Percentiles rank a stretch among this genome's conserved stretches.
phyloP scores from a whole-genome alignment of 2,113 vertebrate species.

The Scortum barcoo region DNA sequence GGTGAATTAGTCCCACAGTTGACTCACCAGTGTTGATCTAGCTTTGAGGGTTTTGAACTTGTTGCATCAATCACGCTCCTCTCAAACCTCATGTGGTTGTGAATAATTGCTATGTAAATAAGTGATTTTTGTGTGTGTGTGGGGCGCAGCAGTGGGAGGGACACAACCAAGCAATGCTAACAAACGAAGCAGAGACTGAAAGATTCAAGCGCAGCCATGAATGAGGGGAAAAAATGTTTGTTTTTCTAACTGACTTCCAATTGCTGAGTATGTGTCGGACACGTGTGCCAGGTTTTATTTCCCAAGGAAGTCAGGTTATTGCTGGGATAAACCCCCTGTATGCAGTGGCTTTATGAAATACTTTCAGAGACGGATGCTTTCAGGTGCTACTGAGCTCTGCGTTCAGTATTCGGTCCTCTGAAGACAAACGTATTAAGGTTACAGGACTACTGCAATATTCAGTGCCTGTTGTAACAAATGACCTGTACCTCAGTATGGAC shows the following conservation, averaged over 20 bases:
- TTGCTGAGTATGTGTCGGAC: neutral
- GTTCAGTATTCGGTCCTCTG: neutral
- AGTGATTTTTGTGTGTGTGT: slow-evolving; percentile 1
- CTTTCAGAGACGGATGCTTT: neutral
- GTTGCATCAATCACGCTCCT: slow-evolving; percentile 21
- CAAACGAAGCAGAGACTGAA: neutral
- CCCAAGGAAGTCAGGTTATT: slow-evolving; percentile 26
- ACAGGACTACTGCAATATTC: neutral
- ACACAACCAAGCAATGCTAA: slow-evolving; percentile 9
- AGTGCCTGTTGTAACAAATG: neutral
- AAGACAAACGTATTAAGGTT: neutral
- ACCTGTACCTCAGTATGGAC: neutral
- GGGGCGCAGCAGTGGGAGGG: slow-evolving; percentile 11
- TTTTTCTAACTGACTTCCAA: neutral
- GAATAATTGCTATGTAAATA: slow-evolving; percentile 57
- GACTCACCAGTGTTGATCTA: slow-evolving; percentile 27
- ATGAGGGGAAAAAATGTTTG: neutral
- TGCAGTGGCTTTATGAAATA: neutral
- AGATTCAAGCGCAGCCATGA: neutral
- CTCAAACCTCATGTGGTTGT: slow-evolving; percentile 9
- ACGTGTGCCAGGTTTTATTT: slow-evolving; percentile 3
- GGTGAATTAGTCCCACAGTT: slow-evolving; percentile 7
- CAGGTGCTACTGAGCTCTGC: neutral
- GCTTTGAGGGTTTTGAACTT: slow-evolving; percentile 14
- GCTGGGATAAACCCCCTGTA: neutral